Conservation (phyloP, 2,888 invertebrate genomes). For the Nymphalis urticae region DNA sequence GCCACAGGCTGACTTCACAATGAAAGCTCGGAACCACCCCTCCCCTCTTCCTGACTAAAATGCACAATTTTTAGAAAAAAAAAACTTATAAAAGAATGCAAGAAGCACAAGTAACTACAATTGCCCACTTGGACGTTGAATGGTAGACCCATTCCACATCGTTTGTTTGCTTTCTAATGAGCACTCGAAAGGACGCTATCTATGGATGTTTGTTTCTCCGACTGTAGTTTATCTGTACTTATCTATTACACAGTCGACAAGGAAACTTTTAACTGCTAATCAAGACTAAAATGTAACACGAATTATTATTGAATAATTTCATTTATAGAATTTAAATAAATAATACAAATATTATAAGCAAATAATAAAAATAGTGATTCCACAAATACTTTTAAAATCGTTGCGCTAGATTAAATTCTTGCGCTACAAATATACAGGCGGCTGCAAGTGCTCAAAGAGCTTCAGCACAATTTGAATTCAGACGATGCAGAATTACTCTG, state of each 20-base stretch:
- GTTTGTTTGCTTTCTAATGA: conserved; percentile 51
- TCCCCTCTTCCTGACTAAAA: conserved; percentile 61
- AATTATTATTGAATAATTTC: no score
- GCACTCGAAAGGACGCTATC: conserved; percentile 34
- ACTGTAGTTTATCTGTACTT: conserved; percentile 22
- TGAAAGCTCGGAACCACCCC: conserved; percentile 62
- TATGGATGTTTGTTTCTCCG: conserved; percentile 17
- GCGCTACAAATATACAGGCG: background rate
- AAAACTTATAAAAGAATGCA: conserved; percentile 60
- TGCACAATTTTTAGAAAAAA: conserved; percentile 70
- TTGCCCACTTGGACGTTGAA: conserved; percentile 42
- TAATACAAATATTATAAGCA: no score
- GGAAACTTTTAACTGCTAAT: background rate
- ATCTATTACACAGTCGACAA: conserved; percentile 12
- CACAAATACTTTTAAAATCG: background rate
- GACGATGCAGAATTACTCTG: conserved; percentile 51
- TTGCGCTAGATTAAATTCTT: conserved; percentile 9
- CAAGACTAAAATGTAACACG: background rate
- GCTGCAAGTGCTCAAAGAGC: conserved; percentile 34
- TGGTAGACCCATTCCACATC: conserved; percentile 41
- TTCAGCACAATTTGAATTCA: conserved; percentile 59
- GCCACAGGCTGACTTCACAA: conserved; percentile 57
- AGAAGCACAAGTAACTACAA: conserved; percentile 50
- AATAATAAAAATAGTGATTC: background rate
- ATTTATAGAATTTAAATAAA: no score